Percentiles rank a stretch among this genome's conserved stretches.
phyloP scores from a whole-genome alignment of 2,797 vertebrate genomes.

The Onychomys arenicola region DNA sequence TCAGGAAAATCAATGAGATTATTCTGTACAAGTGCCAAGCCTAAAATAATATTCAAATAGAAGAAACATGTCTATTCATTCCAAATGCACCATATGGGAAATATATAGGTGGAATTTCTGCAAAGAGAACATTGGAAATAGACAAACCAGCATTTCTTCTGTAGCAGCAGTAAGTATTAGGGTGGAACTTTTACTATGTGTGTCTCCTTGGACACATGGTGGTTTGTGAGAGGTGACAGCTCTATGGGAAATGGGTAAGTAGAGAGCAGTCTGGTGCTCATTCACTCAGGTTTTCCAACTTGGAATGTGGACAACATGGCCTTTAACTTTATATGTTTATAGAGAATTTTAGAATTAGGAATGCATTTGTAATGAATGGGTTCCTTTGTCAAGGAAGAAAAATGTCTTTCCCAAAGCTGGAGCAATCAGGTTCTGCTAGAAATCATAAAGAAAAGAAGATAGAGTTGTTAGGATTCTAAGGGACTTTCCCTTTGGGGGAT shows the following conservation, averaged over 20 bases:
- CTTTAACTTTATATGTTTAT: slow-evolving; percentile 42
- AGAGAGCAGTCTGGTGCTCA: neutral
- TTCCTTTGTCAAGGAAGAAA: slow-evolving; percentile 51
- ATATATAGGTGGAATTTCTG: slow-evolving; percentile 54
- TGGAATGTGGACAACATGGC: slow-evolving; percentile 15
- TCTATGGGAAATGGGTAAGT: neutral
- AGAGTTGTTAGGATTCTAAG: neutral
- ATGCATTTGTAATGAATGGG: slow-evolving; percentile 20
- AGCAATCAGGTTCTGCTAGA: neutral
- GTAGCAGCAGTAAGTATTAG: slow-evolving; percentile 30
- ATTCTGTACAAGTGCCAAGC: slow-evolving; percentile 16
- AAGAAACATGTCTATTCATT: slow-evolving; percentile 47
- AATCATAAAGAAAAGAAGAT: slow-evolving; percentile 47
- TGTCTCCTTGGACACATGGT: slow-evolving; percentile 14
- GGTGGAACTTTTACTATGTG: neutral
- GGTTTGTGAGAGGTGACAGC: slow-evolving; percentile 46
- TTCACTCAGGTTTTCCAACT: slow-evolving; percentile 44
- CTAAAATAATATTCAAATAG: slow-evolving; percentile 45
- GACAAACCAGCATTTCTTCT: slow-evolving; percentile 38
- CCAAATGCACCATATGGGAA: slow-evolving; percentile 25
- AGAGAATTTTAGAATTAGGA: slow-evolving; percentile 64
- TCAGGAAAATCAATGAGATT: slow-evolving; percentile 36
- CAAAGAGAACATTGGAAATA: slow-evolving; percentile 37
- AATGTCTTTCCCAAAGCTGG: slow-evolving; percentile 46
- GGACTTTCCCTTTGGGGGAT: slow-evolving; percentile 5